Evolutionary conservation across 2,113 vertebrate species (phyloP).

Genomic region (Galeopterus variegatus): DNA sequence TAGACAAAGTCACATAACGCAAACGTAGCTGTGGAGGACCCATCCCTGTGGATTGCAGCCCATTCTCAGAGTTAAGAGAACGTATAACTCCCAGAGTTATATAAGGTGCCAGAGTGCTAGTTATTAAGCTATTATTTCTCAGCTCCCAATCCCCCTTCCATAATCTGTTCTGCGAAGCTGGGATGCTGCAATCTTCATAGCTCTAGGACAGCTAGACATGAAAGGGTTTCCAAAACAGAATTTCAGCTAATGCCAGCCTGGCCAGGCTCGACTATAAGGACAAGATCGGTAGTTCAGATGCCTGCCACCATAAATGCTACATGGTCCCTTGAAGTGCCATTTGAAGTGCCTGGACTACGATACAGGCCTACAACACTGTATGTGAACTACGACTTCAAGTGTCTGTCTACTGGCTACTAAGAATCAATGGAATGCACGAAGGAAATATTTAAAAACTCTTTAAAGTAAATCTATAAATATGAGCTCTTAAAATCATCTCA

Average conservation of each 20-base stretch:
- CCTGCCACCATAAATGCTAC: not conserved
- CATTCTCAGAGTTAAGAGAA: not conserved
- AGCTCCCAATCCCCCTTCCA: not conserved
- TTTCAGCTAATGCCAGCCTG: not conserved
- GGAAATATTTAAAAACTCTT: not conserved
- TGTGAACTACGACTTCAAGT: no score
- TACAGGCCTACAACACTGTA: no score
- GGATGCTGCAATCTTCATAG: not conserved
- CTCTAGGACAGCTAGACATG: not conserved
- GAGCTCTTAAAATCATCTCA: constrained; percentile 29
- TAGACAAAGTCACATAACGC: not conserved
- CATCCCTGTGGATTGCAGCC: not conserved
- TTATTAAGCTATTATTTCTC: not conserved
- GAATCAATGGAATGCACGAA: not conserved
- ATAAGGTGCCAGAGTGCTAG: not conserved
- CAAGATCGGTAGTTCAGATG: not conserved
- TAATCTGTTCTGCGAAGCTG: not conserved
- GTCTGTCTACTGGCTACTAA: not conserved
- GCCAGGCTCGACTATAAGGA: not conserved
- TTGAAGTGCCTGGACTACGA: not conserved
- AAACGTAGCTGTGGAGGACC: no score
- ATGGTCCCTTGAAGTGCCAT: not conserved
- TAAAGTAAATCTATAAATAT: not conserved
- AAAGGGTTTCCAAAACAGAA: not conserved
- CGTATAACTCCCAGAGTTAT: accelerated